phyloP scores from a whole-genome alignment of 1,140 invertebrate species.

The Aphis craccivora region DNA sequence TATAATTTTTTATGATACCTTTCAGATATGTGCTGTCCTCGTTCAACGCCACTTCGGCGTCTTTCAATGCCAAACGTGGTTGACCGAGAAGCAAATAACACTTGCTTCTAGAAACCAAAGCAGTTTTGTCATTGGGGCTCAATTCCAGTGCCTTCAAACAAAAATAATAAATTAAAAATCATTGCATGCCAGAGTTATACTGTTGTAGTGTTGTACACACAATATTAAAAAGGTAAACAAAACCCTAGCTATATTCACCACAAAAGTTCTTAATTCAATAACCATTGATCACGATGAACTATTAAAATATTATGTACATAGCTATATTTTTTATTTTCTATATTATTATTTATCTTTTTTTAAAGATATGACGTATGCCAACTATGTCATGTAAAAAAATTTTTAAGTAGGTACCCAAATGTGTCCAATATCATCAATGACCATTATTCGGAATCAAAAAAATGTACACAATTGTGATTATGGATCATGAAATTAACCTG shows the following conservation, averaged over 20 bases:
- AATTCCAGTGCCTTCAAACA: constrained; percentile 83
- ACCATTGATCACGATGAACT: not conserved
- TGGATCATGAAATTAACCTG: too few species aligned
- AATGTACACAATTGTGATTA: too few species aligned
- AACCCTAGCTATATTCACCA: not conserved
- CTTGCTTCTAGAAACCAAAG: constrained; percentile 86
- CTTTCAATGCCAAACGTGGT: constrained; percentile 80
- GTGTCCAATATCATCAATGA: too few species aligned
- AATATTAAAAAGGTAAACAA: not conserved
- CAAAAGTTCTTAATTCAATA: not conserved
- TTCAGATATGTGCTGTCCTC: constrained; percentile 80
- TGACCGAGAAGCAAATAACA: constrained; percentile 90
- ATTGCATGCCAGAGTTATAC: not conserved
- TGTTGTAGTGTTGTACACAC: not conserved
- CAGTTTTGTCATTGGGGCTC: constrained; percentile 83
- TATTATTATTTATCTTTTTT: too few species aligned
- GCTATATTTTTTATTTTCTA: too few species aligned
- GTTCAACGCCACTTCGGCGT: constrained; percentile 82
- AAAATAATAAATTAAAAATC: not conserved
- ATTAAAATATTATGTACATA: too few species aligned
- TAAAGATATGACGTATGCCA: too few species aligned
- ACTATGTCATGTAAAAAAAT: too few species aligned
- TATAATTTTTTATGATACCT: constrained; percentile 62
- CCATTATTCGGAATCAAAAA: too few species aligned
- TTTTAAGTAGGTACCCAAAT: too few species aligned